Evolutionary conservation across 1,140 invertebrate species (phyloP).

Genomic region (Trinorchestia longiramus): DNA sequence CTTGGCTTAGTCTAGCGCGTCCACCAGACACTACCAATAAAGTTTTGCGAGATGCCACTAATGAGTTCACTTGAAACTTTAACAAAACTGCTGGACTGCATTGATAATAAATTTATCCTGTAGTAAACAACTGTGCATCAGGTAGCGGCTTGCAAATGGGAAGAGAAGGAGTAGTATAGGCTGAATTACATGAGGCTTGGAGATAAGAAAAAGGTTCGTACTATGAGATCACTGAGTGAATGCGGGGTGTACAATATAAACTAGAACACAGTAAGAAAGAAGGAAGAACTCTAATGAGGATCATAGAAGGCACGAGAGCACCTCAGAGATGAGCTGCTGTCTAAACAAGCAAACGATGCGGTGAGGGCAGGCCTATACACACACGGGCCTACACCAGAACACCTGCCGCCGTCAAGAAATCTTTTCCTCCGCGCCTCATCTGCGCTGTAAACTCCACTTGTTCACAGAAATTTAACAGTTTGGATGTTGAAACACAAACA

Average conservation of each 20-base stretch:
- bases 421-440: not conserved
- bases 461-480: not conserved
- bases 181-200: too few species aligned
- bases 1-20: too few species aligned
- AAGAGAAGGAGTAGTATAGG: too few species aligned
- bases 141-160: too few species aligned
- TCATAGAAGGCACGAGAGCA: conserved; percentile 6
- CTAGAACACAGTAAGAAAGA: not conserved
- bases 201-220: not conserved
- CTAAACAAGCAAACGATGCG: not conserved
- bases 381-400: not conserved
- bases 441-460: not conserved
- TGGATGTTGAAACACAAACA: not conserved
- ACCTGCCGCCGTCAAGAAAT: not conserved
- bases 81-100: too few species aligned
- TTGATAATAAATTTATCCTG: too few species aligned
- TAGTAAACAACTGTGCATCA: too few species aligned
- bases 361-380: conserved; percentile 4
- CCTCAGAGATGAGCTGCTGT: not conserved
- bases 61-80: too few species aligned
- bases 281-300: not conserved
- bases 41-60: too few species aligned
- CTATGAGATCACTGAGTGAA: not conserved
- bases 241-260: not conserved
- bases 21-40: too few species aligned